Conservation (phyloP, 1,140 invertebrate species). For the Lycorma delicatula region DNA sequence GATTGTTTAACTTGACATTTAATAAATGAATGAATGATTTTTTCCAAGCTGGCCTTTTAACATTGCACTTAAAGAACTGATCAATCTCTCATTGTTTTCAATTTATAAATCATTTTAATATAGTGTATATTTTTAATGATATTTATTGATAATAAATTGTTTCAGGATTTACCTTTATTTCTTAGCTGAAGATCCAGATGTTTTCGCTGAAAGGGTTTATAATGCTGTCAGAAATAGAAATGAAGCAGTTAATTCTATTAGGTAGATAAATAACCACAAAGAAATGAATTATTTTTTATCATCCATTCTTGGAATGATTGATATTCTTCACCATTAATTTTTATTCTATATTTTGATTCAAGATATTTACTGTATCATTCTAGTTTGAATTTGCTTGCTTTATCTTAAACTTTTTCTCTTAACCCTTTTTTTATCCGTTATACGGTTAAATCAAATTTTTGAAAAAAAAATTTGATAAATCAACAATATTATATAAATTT, state of each 20-base stretch:
- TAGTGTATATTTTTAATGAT: not conserved
- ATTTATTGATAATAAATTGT: not conserved
- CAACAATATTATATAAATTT: no score
- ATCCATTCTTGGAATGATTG: not conserved
- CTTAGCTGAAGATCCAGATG: not conserved
- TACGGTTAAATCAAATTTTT: no score
- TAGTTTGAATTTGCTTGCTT: no score
- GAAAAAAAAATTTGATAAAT: no score
- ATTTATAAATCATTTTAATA: not conserved
- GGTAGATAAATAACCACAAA: not conserved
- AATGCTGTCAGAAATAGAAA: not conserved
- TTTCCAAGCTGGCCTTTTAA: not conserved
- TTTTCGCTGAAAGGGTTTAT: not conserved
- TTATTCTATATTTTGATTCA: not conserved
- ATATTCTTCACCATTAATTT: not conserved
- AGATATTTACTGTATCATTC: not conserved
- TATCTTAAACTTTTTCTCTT: no score
- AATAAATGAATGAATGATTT: not conserved
- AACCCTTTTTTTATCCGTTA: no score
- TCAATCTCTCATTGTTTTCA: not conserved
- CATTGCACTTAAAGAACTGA: not conserved
- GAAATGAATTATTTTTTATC: not conserved
- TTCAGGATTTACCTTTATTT: slow-evolving; percentile 1
- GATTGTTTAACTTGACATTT: not conserved
- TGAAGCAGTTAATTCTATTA: not conserved